phyloP scores from a whole-genome alignment of 2,113 vertebrate species.

The Galeopterus variegatus region DNA sequence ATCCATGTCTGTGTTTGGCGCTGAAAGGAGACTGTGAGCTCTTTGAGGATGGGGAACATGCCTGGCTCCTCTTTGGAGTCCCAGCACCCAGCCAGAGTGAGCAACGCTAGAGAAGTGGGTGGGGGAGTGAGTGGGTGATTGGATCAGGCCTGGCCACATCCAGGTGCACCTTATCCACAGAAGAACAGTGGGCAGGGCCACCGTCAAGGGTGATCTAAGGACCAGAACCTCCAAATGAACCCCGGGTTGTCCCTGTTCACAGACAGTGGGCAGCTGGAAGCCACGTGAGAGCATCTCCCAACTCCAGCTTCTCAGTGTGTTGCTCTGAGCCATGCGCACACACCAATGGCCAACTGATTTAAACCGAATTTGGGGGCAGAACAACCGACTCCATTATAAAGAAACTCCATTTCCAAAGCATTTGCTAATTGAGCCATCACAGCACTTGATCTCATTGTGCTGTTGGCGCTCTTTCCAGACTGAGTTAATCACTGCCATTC shows the following conservation, averaged over 20 bases:
- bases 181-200: not conserved
- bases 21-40: not conserved
- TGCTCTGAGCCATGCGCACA: fast-evolving
- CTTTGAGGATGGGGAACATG: not conserved
- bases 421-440: not conserved
- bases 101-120: fast-evolving
- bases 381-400: not conserved
- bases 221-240: not conserved
- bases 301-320: not conserved
- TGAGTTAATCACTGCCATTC: not conserved
- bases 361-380: not conserved
- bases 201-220: not conserved
- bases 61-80: not conserved
- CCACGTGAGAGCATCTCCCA: not conserved
- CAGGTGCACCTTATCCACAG: not conserved
- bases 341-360: not conserved
- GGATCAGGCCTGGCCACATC: not conserved
- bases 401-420: not conserved
- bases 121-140: no score
- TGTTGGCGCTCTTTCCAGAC: not conserved
- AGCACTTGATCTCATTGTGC: not conserved
- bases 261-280: not conserved
- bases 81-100: not conserved
- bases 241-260: not conserved
- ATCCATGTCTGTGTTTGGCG: fast-evolving